Evolutionary conservation across 1,140 invertebrate species (phyloP).

Genomic region (Penaeus vannamei): DNA sequence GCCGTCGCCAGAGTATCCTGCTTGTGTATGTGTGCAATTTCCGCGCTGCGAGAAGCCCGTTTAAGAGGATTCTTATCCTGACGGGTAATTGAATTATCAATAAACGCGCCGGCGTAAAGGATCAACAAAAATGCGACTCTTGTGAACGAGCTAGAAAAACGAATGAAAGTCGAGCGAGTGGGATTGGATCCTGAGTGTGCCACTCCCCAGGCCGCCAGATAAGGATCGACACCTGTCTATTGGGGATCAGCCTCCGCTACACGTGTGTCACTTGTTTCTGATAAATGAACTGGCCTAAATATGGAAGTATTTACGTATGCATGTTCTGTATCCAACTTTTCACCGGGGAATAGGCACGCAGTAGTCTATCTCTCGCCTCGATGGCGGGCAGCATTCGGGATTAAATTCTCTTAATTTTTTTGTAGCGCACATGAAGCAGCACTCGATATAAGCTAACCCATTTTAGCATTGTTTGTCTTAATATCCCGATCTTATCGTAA

Average conservation of each 20-base stretch:
- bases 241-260: slow-evolving; percentile 62
- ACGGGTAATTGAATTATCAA: too few species aligned
- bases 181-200: slow-evolving; percentile 49
- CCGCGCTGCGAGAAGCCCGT: neutral
- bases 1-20: too few species aligned
- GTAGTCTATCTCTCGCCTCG: too few species aligned
- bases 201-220: slow-evolving; percentile 50
- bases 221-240: slow-evolving; percentile 55
- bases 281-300: slow-evolving; percentile 60
- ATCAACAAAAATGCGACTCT: too few species aligned
- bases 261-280: slow-evolving; percentile 64
- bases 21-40: slow-evolving; percentile 16
- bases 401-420: too few species aligned
- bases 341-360: neutral
- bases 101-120: too few species aligned
- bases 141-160: neutral
- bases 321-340: slow-evolving; percentile 46
- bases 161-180: slow-evolving; percentile 13
- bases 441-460: too few species aligned
- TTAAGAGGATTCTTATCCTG: too few species aligned
- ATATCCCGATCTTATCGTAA: too few species aligned
- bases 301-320: slow-evolving; percentile 61
- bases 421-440: too few species aligned
- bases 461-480: too few species aligned
- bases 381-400: too few species aligned